Evolutionary conservation across 1,140 invertebrate species (phyloP).

Genomic region (Drosophila eugracilis): DNA sequence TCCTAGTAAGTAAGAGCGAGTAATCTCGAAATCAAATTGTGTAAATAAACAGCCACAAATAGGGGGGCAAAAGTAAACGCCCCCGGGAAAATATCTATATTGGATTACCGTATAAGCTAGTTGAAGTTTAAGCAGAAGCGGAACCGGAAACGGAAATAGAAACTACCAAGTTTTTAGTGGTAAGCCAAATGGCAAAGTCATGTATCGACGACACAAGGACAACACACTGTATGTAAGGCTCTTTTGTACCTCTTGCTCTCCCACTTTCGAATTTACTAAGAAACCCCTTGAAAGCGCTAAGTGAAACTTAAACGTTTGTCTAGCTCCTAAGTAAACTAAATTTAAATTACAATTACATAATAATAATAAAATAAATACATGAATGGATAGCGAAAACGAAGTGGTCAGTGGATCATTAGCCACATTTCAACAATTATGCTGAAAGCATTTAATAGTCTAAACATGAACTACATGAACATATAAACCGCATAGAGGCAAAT

Average conservation of each 20-base stretch:
- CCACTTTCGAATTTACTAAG: slow-evolving; percentile 77
- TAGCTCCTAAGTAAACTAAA: slow-evolving; percentile 43
- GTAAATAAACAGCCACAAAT: slow-evolving; percentile 31
- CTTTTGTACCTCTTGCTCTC: slow-evolving; percentile 80
- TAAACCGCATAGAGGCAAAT: slow-evolving; percentile 35
- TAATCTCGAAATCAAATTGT: slow-evolving; percentile 36
- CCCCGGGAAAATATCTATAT: slow-evolving; percentile 24
- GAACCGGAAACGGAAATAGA: slow-evolving; percentile 24
- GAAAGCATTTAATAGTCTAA: slow-evolving; percentile 76
- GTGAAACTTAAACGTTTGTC: slow-evolving; percentile 64
- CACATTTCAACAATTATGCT: slow-evolving; percentile 63
- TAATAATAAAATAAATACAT: slow-evolving; percentile 7
- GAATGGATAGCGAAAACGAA: slow-evolving; percentile 34
- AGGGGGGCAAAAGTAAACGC: background rate
- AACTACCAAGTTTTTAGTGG: slow-evolving; percentile 36
- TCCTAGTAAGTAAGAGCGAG: slow-evolving; percentile 23
- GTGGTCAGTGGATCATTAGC: slow-evolving; percentile 20
- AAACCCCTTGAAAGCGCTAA: slow-evolving; percentile 59
- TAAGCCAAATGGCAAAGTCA: slow-evolving; percentile 38
- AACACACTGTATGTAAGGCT: slow-evolving; percentile 47
- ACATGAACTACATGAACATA: slow-evolving; percentile 34
- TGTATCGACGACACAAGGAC: slow-evolving; percentile 29
- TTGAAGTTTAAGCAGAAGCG: slow-evolving; percentile 12
- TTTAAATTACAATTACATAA: slow-evolving; percentile 27
- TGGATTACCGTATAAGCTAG: slow-evolving; percentile 2